A percentile compares a stretch with the other conserved stretches of the same genome.
Evolutionary conservation across 2,888 invertebrate species (phyloP).

Genomic region (Graphium colonna): DNA sequence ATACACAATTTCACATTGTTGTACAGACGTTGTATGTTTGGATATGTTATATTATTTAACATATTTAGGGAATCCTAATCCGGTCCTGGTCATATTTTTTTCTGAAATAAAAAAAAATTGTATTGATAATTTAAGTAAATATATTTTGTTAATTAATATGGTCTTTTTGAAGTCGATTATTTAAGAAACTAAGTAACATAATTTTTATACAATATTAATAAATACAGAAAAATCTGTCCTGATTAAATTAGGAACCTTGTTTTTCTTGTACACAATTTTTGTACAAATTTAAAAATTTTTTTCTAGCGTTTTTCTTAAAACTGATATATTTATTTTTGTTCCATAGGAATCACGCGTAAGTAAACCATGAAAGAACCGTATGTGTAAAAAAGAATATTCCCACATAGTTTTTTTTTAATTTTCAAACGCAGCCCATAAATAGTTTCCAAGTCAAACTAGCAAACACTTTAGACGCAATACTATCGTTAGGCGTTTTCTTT

Average conservation of each 20-base stretch:
- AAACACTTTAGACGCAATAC: constrained; percentile 19
- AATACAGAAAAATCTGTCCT: background rate
- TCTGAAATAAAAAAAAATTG: too few relatives aligned
- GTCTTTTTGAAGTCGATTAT: too few relatives aligned
- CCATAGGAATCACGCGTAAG: constrained; percentile 81
- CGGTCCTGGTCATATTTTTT: too few relatives aligned
- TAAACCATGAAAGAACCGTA: constrained; percentile 55
- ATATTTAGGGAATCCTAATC: too few relatives aligned
- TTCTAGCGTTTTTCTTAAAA: constrained; percentile 39
- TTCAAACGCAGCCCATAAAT: constrained; percentile 34
- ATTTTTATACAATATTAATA: too few relatives aligned
- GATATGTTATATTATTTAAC: too few relatives aligned
- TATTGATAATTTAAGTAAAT: too few relatives aligned
- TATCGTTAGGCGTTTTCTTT: constrained; percentile 13
- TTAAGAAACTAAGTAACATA: too few relatives aligned
- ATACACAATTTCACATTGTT: too few relatives aligned
- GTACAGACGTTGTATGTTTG: too few relatives aligned
- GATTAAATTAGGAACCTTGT: constrained; percentile 8
- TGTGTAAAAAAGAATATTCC: constrained; percentile 59
- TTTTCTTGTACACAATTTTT: constrained; percentile 28
- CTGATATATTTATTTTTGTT: constrained; percentile 71
- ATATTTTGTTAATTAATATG: too few relatives aligned
- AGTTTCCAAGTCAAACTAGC: constrained; percentile 14
- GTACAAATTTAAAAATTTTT: constrained; percentile 35
- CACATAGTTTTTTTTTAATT: constrained; percentile 50